Conservation (phyloP, 2,888 invertebrate genomes). For the Cryptocheilus praepositus region DNA sequence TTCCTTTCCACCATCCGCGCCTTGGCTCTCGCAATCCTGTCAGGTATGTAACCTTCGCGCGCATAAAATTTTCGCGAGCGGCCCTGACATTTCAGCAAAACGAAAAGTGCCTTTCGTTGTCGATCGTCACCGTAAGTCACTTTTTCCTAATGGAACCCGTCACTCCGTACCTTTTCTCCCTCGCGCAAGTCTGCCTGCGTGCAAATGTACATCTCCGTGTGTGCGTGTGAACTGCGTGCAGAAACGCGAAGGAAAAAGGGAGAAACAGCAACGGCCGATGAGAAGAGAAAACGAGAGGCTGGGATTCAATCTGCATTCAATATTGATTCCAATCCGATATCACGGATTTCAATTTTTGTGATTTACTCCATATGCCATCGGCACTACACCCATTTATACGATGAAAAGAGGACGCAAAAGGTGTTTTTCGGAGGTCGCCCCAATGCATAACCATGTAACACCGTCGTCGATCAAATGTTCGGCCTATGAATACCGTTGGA, state of each 20-base stretch:
- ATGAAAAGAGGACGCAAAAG: neutral
- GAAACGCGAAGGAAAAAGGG: slow-evolving; percentile 12
- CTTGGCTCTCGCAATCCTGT: slow-evolving; percentile 2
- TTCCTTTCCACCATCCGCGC: slow-evolving; percentile 11
- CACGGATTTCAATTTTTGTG: slow-evolving; percentile 68
- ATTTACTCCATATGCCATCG: slow-evolving; percentile 66
- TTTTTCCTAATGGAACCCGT: slow-evolving; percentile 68
- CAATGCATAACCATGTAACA: slow-evolving; percentile 38
- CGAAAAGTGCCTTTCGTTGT: slow-evolving; percentile 66
- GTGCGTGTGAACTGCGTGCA: neutral
- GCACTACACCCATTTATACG: neutral
- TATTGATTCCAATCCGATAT: slow-evolving; percentile 72
- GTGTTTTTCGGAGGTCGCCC: slow-evolving; percentile 1
- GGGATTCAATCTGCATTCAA: slow-evolving; percentile 71
- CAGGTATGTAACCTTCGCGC: slow-evolving; percentile 21
- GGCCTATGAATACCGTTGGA: slow-evolving; percentile 22
- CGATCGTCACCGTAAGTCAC: slow-evolving; percentile 65
- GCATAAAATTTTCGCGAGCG: slow-evolving; percentile 44
- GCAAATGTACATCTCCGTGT: neutral
- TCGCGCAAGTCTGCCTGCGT: slow-evolving; percentile 18
- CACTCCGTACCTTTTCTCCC: slow-evolving; percentile 54
- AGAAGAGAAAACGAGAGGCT: slow-evolving; percentile 36
- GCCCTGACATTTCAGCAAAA: slow-evolving; percentile 30
- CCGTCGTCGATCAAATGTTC: slow-evolving; percentile 37
- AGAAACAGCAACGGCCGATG: slow-evolving; percentile 16